phyloP scores from a whole-genome alignment of 2,888 invertebrate genomes.

The Tipula confusa region DNA sequence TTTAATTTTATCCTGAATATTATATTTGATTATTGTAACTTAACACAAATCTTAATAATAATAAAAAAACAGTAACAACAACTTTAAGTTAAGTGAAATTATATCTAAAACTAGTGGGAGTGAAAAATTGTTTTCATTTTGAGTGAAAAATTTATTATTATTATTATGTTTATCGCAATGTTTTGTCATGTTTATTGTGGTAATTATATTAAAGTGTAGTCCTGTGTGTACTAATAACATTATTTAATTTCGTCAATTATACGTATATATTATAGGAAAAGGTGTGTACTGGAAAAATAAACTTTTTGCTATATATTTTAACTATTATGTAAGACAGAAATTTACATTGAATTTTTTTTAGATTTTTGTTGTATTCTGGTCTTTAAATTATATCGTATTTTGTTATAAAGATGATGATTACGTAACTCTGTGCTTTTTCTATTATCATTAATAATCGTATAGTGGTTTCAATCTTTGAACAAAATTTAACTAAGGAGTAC shows the following conservation, averaged over 20 bases:
- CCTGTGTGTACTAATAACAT: neutral
- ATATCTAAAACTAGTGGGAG: neutral
- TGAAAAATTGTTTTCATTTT: neutral
- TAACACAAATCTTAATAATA: neutral
- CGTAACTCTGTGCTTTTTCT: neutral
- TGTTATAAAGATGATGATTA: neutral
- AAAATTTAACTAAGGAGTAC: neutral
- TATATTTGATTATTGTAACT: neutral
- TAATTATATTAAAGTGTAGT: neutral
- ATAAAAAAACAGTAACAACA: neutral
- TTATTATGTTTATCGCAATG: neutral
- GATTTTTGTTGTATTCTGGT: neutral
- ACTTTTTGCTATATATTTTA: neutral
- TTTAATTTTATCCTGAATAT: slow-evolving; percentile 5
- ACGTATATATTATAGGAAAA: neutral
- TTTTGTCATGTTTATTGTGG: neutral
- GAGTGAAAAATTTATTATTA: neutral
- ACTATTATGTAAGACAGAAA: neutral
- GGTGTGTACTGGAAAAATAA: neutral
- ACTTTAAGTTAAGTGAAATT: neutral
- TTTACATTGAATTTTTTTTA: neutral
- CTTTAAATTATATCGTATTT: neutral
- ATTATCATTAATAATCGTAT: neutral
- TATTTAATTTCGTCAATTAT: neutral
- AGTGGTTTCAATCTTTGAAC: neutral